Evolutionary conservation across 2,797 vertebrate species (phyloP).

Genomic region (Danio jaintianensis): DNA sequence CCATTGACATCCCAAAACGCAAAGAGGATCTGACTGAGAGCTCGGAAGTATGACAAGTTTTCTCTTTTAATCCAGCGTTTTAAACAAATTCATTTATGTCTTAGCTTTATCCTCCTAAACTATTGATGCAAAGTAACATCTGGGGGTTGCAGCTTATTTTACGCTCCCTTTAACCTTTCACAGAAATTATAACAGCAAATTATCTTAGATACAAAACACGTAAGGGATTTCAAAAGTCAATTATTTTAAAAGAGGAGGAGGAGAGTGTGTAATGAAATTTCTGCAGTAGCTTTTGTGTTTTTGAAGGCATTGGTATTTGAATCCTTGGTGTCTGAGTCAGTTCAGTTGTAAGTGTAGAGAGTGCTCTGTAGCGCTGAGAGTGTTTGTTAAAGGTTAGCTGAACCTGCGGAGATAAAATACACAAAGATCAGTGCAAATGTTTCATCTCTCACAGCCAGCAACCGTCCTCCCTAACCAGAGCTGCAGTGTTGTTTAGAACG

Average conservation of each 20-base stretch:
- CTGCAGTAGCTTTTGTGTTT: slow-evolving; percentile 8
- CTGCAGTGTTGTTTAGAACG: slow-evolving; percentile 42
- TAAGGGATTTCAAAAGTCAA: slow-evolving; percentile 7
- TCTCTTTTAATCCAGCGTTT: slow-evolving; percentile 33
- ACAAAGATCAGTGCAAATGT: slow-evolving; percentile 52
- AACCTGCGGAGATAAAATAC: slow-evolving; percentile 41
- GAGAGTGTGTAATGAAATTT: slow-evolving; percentile 8
- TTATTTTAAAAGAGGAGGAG: background rate
- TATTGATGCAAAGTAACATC: background rate
- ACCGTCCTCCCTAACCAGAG: slow-evolving; percentile 34
- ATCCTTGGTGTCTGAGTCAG: background rate
- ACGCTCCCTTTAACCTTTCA: slow-evolving; percentile 13
- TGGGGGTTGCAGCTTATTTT: slow-evolving; percentile 14
- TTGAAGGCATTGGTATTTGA: background rate
- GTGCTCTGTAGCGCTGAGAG: slow-evolving; percentile 5
- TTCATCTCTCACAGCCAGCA: slow-evolving; percentile 53
- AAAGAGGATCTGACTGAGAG: slow-evolving; percentile 82
- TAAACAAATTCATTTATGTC: background rate
- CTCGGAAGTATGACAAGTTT: slow-evolving; percentile 79
- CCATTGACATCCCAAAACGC: slow-evolving; percentile 80
- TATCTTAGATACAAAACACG: background rate
- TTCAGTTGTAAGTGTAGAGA: slow-evolving; percentile 1
- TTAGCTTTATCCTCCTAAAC: slow-evolving; percentile 15
- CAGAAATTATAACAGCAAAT: background rate
- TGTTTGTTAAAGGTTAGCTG: slow-evolving; percentile 48